Base-by-base conservation (phyloP, 1,140 invertebrate species). In the Bemisia tabaci region DNA sequence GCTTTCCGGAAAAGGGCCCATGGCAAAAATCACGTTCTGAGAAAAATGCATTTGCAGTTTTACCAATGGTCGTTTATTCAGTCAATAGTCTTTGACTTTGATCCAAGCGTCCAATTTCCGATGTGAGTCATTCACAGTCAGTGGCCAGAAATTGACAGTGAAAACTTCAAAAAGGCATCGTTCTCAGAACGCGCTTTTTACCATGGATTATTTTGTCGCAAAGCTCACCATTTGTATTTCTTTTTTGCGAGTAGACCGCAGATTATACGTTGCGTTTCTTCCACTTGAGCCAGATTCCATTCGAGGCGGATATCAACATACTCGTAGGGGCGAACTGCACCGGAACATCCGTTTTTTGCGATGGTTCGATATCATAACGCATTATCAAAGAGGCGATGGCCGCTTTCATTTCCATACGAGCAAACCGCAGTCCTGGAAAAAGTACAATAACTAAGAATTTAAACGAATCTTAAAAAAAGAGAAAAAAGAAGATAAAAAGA, bases 341-440 rank as follows among this genome's bases (percentile, higher is more conserved):
- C 5, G 71, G 65, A 60, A 58, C 60, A 48, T 65, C 60, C 9
- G 68, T 72, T 21, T 69, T 61, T 12, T 27, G 2, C 17, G 65
- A 68, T 24, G 65, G 39, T 0, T 22, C 12, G 12, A 72, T 62
- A 64, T 66, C 24, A 23, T 67, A 72, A 26, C 67, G 66, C 0
- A 61, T 39, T 27, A 72, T 11, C n/a, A 72, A 67, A 22, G 60
- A 67, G 12, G 65, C 48, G 2, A 72, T 61, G 2, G 69, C 70
- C 24, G 66, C 39, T 67, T 72, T 71, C 67, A 70, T 69, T 63
- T 71, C 68, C 12, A 69, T 33, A 25, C 63, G 63, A 27, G 70
- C 71, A 63, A 71, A 71, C n/a, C 69, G 65, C 26, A 67, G 65
- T 39, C 70, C 71, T 72, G 22, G 23, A 68, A 68, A 64, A 65